Percentiles rank a stretch among this genome's conserved stretches.
phyloP scores from a whole-genome alignment of 2,797 vertebrate species.

The Rhinatrema bivittatum region DNA sequence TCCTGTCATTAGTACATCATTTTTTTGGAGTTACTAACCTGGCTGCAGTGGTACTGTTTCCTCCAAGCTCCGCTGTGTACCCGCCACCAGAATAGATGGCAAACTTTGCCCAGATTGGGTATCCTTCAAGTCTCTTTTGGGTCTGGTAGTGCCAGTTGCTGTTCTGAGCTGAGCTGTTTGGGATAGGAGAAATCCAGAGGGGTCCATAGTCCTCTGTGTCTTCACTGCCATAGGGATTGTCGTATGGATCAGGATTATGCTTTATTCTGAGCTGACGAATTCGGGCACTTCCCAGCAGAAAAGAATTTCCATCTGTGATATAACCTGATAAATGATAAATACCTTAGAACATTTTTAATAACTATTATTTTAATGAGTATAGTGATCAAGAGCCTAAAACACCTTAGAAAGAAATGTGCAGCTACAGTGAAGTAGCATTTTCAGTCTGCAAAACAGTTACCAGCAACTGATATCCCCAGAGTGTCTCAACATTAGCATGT shows the following conservation, averaged over 20 bases:
- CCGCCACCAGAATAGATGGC: constrained; percentile 33
- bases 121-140: constrained; percentile 1
- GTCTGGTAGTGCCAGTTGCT: constrained; percentile 28
- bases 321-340: constrained; percentile 31
- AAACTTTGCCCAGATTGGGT: constrained; percentile 16
- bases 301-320: constrained; percentile 33
- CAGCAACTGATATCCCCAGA: too few species aligned
- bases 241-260: neutral
- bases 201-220: constrained; percentile 8
- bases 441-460: too few species aligned
- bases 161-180: neutral
- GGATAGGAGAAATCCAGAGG: neutral
- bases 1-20: too few species aligned
- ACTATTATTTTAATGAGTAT: too few species aligned
- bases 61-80: constrained; percentile 25
- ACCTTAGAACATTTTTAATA: too few species aligned
- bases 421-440: too few species aligned
- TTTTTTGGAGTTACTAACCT: too few species aligned
- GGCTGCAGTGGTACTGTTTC: constrained; percentile 17
- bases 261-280: constrained; percentile 27
- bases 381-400: too few species aligned
- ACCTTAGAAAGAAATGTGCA: too few species aligned
- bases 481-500: too few species aligned
- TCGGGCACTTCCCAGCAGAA: constrained; percentile 35
- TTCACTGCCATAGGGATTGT: constrained; percentile 4